These are phyloP conservation scores for Solen grandis DNA, from an alignment of 1,140 invertebrate genomes.

Conservation along the genomic window DNA sequence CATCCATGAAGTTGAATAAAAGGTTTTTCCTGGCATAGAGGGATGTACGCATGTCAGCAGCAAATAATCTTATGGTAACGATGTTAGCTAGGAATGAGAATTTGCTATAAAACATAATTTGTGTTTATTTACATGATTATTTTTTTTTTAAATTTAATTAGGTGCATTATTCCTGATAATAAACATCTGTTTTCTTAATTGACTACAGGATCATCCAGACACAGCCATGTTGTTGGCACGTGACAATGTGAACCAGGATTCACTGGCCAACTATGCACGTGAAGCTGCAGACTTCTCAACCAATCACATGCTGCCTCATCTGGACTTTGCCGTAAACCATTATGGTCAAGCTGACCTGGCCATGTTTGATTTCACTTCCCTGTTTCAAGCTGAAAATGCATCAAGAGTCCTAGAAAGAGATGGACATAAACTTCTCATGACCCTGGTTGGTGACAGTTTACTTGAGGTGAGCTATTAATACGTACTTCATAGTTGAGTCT, in stretches of 20 bases:
- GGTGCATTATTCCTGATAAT: too few relatives aligned
- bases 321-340: constrained; percentile 99
- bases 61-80: too few relatives aligned
- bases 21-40: too few relatives aligned
- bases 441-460: constrained; percentile 96
- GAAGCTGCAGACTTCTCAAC: constrained; percentile 99
- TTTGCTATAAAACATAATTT: too few relatives aligned
- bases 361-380: constrained; percentile 99
- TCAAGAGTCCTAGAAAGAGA: constrained; percentile 89
- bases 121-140: too few relatives aligned
- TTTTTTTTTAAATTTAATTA: too few relatives aligned
- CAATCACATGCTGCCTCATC: constrained; percentile 91
- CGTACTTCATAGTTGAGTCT: too few relatives aligned
- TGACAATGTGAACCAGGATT: constrained; percentile 95
- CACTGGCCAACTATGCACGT: constrained; percentile 90
- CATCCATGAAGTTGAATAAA: too few relatives aligned
- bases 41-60: too few relatives aligned
- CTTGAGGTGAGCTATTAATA: constrained; percentile 93
- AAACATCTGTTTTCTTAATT: too few relatives aligned
- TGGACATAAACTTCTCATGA: constrained; percentile 91
- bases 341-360: constrained; percentile 98
- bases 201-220: constrained; percentile 93
- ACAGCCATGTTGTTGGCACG: constrained; percentile 91
- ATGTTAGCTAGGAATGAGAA: too few relatives aligned
- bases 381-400: constrained; percentile 98